phyloP scores from a whole-genome alignment of 2,113 vertebrate genomes.

The Rhegmatorhina hoffmannsi region DNA sequence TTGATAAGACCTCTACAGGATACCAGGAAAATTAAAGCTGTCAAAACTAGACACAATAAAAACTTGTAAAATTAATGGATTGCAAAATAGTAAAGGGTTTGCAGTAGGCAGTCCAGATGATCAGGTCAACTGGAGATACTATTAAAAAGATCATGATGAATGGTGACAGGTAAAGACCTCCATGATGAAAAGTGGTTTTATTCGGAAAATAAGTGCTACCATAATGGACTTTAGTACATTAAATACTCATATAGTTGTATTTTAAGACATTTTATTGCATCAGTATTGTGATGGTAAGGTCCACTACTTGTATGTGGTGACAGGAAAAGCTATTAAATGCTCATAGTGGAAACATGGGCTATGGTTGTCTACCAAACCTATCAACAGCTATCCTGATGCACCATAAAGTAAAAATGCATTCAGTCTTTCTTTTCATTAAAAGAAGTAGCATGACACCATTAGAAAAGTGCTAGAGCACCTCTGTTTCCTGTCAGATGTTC shows the following conservation, averaged over 20 bases:
- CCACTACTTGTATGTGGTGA: neutral
- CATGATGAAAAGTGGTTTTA: constrained; percentile 66
- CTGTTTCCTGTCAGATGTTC: neutral
- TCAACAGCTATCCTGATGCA: neutral
- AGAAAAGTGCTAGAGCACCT: neutral
- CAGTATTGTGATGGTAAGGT: neutral
- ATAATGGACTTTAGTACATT: neutral
- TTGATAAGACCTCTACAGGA: constrained; percentile 38
- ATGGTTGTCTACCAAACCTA: neutral
- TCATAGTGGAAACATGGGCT: neutral
- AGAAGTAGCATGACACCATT: neutral
- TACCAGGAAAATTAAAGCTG: constrained; percentile 81
- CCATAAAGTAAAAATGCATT: neutral
- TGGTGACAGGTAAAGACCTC: constrained; percentile 73
- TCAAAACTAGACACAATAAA: constrained; percentile 82
- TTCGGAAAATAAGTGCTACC: constrained; percentile 65
- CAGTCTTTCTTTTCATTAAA: neutral
- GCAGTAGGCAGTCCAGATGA: constrained; percentile 83
- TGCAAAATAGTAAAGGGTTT: constrained; percentile 78
- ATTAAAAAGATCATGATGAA: constrained; percentile 85
- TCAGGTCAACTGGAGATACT: constrained; percentile 80
- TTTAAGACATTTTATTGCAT: neutral
- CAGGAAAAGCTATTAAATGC: neutral
- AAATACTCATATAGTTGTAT: neutral
- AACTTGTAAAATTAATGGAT: constrained; percentile 87